Evolutionary conservation across 2,113 vertebrate genomes (phyloP), one percentile per base, ranked within the genome.

Genomic region (Hirundichthys speculiger): DNA sequence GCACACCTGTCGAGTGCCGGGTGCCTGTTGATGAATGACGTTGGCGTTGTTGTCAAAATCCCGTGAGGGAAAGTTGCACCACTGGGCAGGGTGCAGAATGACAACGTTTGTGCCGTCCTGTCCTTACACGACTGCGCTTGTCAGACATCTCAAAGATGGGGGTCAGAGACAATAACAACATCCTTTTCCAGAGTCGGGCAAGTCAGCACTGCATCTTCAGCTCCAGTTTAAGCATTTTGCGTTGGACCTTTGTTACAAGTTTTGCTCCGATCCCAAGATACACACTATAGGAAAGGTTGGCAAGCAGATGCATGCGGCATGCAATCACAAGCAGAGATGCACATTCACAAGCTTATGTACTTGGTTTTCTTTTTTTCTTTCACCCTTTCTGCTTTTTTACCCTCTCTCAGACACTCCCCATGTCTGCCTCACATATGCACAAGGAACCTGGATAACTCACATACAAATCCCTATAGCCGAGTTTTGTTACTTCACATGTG

Each of bases 201-300:
- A 79, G 77, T 85, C 74, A 75, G 43, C 18, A 52, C 68, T 69
- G 52, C 41, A 64, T 78, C 79, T 66, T 16, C 27, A 11, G 18
- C 55, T 57, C 49, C 51, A n/a, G 11, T 27, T 42, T 27, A 0
- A 50, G 61, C 42, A 69, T 60, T 66, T 80, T 76, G 55, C 53
- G 1, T 21, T 13, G 22, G 18, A 13, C 9, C 22, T 27, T 9
- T 25, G 73, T 40, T 42, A 61, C 63, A 64, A 53, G 49, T 81
- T 83, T 74, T 78, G 73, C 80, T 84, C 57, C n/a, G 69, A 75
- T 83, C 75, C 80, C 65, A 73, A 64, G 49, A 83, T 51, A 69
- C 79, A 72, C 61, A 63, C 58, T 68, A 38, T 48, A 60, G 59
- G 64, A 50, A 75, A 59, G 14, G 69, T 38, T 73, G 52, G 66